Conservation (phyloP, 2,113 vertebrate species). For the Ptilorrhoa leucosticta region DNA sequence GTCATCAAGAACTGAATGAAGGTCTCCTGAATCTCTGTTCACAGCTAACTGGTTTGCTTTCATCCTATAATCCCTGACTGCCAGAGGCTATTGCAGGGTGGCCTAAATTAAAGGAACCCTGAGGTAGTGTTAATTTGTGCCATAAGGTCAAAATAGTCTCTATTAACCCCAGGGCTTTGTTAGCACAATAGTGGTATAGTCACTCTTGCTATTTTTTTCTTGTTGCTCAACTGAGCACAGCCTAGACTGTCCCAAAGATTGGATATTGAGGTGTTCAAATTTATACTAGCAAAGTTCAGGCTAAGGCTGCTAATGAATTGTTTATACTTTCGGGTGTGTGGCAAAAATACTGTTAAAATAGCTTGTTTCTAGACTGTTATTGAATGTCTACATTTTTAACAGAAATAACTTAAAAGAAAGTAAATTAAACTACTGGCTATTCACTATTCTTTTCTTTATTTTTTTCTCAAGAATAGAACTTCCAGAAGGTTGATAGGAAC, state of each 20-base stretch:
- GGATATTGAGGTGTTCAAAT: background rate
- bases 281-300: background rate
- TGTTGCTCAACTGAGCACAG: background rate
- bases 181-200: background rate
- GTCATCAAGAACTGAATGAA: background rate
- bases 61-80: background rate
- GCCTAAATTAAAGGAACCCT: constrained; percentile 33
- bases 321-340: background rate
- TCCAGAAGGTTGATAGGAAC: background rate
- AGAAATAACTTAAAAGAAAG: background rate
- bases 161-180: background rate
- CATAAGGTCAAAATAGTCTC: constrained; percentile 2
- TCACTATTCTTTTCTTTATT: background rate
- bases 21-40: background rate
- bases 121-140: constrained; percentile 12
- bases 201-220: background rate
- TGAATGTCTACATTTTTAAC: background rate
- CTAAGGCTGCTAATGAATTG: background rate
- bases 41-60: background rate
- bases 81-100: constrained; percentile 10
- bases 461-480: background rate
- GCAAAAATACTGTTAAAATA: background rate
- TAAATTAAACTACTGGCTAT: background rate
- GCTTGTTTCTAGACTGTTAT: background rate
- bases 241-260: background rate